A percentile compares a stretch with the other conserved stretches of the same genome.
phyloP scores from a whole-genome alignment of 1,140 invertebrate genomes.

The Cataglyphis hispanica region DNA sequence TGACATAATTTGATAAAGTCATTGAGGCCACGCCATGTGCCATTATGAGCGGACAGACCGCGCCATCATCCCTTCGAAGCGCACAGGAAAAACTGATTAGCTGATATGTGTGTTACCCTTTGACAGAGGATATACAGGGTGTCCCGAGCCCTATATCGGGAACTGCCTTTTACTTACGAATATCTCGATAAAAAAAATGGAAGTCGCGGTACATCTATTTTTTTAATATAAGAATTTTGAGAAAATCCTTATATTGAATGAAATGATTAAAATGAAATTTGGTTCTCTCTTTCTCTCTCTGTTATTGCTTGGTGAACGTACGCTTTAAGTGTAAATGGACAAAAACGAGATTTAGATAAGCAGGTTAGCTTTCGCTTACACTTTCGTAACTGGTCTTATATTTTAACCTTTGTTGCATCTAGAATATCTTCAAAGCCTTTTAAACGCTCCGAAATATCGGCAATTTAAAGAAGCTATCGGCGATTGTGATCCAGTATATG shows the following conservation, averaged over 20 bases:
- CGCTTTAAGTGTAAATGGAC: not conserved
- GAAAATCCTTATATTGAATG: too few species aligned
- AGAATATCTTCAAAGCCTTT: not conserved
- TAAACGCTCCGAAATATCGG: constrained; percentile 1
- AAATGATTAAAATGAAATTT: not conserved
- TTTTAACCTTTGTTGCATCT: not conserved
- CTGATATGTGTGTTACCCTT: constrained; percentile 19
- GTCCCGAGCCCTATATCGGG: not conserved
- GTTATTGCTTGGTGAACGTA: too few species aligned
- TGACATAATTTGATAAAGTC: constrained; percentile 71
- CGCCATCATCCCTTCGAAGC: constrained; percentile 17
- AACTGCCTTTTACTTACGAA: not conserved
- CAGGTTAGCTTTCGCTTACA: not conserved
- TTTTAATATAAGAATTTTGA: not conserved
- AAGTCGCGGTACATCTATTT: not conserved
- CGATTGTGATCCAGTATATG: not conserved
- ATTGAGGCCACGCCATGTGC: constrained; percentile 58
- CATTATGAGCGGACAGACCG: constrained; percentile 45
- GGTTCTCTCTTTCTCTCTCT: not conserved
- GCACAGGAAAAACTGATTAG: constrained; percentile 48
- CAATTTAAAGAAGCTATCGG: not conserved
- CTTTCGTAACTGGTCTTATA: constrained; percentile 15
- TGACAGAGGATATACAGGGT: not conserved
- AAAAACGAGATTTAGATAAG: constrained; percentile 21
- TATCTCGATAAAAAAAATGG: not conserved